phyloP scores from a whole-genome alignment of 2,888 invertebrate genomes.

The Cryptophagus acutangulus region DNA sequence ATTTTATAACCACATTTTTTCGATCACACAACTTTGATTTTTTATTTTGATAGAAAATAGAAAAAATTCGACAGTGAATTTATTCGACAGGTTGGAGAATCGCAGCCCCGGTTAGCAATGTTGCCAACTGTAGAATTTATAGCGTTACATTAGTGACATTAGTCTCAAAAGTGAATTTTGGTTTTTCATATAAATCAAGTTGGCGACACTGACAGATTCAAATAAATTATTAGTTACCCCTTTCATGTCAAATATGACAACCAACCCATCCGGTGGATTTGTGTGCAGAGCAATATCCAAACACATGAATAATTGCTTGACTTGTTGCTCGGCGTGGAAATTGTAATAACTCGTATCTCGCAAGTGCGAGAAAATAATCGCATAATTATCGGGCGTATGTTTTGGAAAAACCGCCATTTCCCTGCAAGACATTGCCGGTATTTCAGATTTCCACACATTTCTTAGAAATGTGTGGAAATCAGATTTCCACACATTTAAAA shows the following conservation, averaged over 20 bases:
- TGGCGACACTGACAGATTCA: conserved; percentile 1
- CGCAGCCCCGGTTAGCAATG: no score
- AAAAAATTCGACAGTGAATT: no score
- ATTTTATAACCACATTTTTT: no score
- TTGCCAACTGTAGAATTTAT: no score
- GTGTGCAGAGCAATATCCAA: conserved; percentile 24
- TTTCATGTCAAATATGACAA: conserved; percentile 30
- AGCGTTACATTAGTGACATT: no score
- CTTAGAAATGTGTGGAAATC: no score
- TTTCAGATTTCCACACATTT: not conserved
- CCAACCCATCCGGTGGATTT: conserved; percentile 28
- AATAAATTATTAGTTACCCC: conserved; percentile 27
- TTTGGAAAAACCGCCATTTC: conserved; percentile 28
- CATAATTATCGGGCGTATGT: conserved; percentile 32
- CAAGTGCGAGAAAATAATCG: conserved; percentile 20
- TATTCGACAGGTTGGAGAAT: no score
- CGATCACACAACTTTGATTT: no score
- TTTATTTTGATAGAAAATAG: no score
- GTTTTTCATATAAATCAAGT: not conserved
- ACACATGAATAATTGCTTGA: conserved; percentile 27
- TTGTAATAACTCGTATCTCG: conserved; percentile 33
- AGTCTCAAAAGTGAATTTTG: no score
- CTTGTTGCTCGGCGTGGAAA: conserved; percentile 28
- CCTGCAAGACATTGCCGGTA: conserved; percentile 16
- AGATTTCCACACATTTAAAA: not conserved